phyloP scores from a whole-genome alignment of 2,797 vertebrate genomes.

The Varecia variegata region DNA sequence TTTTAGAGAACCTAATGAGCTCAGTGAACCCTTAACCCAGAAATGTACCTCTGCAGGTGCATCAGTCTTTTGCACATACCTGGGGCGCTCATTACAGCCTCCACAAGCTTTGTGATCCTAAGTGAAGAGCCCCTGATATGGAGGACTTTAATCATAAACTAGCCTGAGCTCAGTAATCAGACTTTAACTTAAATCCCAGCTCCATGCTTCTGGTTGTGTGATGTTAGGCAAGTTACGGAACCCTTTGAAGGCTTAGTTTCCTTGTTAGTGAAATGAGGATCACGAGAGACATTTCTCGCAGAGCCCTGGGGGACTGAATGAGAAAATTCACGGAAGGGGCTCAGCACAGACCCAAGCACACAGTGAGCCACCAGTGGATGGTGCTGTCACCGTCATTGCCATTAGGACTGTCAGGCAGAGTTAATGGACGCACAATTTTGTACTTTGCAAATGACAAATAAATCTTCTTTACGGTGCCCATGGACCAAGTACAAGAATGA shows the following conservation, averaged over 20 bases:
- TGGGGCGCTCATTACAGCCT: accelerated
- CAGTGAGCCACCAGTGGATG: accelerated
- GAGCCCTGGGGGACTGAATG: background rate
- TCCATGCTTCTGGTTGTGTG: background rate
- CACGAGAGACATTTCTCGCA: background rate
- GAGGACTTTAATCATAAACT: background rate
- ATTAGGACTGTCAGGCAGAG: background rate
- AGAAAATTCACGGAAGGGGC: background rate
- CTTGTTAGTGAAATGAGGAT: background rate
- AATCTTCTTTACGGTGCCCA: background rate
- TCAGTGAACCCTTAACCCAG: background rate
- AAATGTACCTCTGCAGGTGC: background rate
- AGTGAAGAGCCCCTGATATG: background rate
- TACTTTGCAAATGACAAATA: background rate
- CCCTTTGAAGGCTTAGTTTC: background rate
- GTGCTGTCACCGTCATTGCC: too few species aligned
- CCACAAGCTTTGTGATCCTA: background rate
- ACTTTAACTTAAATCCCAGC: background rate
- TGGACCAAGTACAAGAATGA: background rate
- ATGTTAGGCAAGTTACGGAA: too few species aligned
- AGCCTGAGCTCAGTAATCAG: background rate
- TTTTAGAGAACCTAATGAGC: background rate
- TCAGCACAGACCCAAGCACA: background rate
- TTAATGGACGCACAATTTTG: too few species aligned
- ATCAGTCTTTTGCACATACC: background rate